Percentiles rank a stretch among this genome's conserved stretches.
These are phyloP conservation scores for Astur gentilis DNA, from an alignment of 2,113 vertebrate genomes.

Conservation along the genomic window DNA sequence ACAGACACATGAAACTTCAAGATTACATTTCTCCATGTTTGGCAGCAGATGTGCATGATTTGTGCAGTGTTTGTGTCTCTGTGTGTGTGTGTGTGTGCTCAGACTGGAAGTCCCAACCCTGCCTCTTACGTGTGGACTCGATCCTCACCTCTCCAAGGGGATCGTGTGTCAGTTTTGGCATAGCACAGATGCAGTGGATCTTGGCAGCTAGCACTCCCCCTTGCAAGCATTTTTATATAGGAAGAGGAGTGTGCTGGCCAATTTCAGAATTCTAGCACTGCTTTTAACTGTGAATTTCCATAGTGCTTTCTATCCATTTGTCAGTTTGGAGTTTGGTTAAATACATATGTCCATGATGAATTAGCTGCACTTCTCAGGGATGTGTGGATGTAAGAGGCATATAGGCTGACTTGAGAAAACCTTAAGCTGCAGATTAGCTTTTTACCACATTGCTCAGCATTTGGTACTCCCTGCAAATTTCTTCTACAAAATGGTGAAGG, in stretches of 20 bases:
- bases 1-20: background rate
- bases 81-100: background rate
- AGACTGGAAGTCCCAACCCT: background rate
- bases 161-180: constrained; percentile 32
- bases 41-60: background rate
- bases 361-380: background rate
- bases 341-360: background rate
- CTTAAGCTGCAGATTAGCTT: background rate
- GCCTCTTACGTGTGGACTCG: background rate
- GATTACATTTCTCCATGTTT: background rate
- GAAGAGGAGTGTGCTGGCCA: constrained; percentile 43
- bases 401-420: background rate
- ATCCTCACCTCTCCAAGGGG: background rate
- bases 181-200: background rate
- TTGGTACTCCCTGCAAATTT: background rate
- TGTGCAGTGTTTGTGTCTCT: background rate
- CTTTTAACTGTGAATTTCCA: constrained; percentile 32
- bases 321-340: background rate
- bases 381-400: background rate
- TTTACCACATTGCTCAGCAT: background rate
- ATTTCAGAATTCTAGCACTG: constrained; percentile 19
- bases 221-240: constrained; percentile 54
- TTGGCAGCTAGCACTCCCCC: constrained; percentile 26
- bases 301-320: background rate
- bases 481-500: background rate